Base-by-base conservation (phyloP, 2,113 vertebrate genomes). In the Lonchura striata region DNA sequence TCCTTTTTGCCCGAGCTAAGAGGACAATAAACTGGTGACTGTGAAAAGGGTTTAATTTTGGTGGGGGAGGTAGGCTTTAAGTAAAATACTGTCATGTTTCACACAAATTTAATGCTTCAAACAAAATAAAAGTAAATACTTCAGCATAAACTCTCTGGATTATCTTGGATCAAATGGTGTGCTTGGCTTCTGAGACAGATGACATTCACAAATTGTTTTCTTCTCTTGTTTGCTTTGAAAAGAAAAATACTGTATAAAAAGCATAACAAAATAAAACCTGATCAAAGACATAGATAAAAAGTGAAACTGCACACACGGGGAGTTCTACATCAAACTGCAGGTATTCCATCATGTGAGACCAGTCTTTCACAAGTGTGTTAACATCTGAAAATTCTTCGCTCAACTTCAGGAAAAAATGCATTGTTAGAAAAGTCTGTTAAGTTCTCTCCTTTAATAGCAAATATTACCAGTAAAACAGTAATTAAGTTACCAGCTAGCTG, bases 51-150 rank as follows among this genome's bases (percentile, higher is more conserved):
- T 25, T 8, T 13, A 6, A 14, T 42, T 47, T 57, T 9, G 41
- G 14, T 42, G 15, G 3, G 5, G 7, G 1, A 5, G 6, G 2
- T 3, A 33, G 3, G 27, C 7, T 66, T 39, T 54, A 44, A 52
- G 8, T 28, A 82, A 68, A 86, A 47, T 33, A 15, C 1, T 60
- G 2, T 39, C 15, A 22, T 17, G 7, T 65, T 91, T 64, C 60
- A 76, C 5, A 23, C 3, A 50, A 68, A 52, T 50, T 14, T 44
- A 42, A 37, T 22, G 2, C 61, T 84, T 75, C 11, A 76, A 63
- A 46, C 7, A 53, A 76, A 50, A 9, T 41, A 49, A 49, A 47
- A 82, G 4, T 50, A 83, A 88, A 52, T 82, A 9, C 4, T 71
- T 31, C 22, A 37, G 4, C 28, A 60, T 35, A 44, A 80, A 50